phyloP scores from a whole-genome alignment of 2,888 invertebrate genomes.

The Lepidocyrtinus sp. region DNA sequence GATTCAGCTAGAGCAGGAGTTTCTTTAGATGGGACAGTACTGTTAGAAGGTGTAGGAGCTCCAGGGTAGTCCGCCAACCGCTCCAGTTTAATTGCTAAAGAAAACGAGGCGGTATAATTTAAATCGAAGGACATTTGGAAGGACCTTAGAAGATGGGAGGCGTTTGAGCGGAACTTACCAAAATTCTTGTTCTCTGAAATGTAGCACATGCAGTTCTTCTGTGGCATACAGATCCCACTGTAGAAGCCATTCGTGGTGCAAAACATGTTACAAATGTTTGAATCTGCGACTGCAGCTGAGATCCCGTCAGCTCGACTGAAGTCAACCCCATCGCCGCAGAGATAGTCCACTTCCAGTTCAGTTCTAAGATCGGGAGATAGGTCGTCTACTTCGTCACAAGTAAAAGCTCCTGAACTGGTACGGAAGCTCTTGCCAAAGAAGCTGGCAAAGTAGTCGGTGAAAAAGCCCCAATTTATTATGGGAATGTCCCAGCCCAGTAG shows the following conservation, averaged over 20 bases:
- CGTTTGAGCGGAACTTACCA: no score
- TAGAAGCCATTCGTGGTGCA: constrained; percentile 37
- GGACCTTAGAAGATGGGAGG: no score
- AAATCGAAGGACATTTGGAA: no score
- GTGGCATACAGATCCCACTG: constrained; percentile 39
- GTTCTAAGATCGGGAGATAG: constrained; percentile 13
- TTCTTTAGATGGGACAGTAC: no score
- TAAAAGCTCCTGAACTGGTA: constrained; percentile 34
- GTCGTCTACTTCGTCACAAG: constrained; percentile 30
- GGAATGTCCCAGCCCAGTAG: constrained; percentile 48
- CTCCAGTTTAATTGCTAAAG: constrained; percentile 35
- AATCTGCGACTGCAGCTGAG: not conserved
- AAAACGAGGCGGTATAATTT: not conserved
- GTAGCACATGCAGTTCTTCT: constrained; percentile 37
- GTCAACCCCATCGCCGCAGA: constrained; percentile 28
- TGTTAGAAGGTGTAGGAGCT: no score
- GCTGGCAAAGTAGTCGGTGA: constrained; percentile 26
- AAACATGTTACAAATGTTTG: constrained; percentile 41
- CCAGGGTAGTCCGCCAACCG: not conserved
- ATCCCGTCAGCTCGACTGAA: constrained; percentile 5
- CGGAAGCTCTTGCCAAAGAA: constrained; percentile 34
- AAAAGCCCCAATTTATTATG: constrained; percentile 28
- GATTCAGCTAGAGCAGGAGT: no score
- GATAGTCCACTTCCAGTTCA: constrained; percentile 40
- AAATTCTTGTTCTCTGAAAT: constrained; percentile 41